These are phyloP conservation scores for Syndactyla subalaris DNA, from an alignment of 2,797 vertebrate genomes.

Conservation along the genomic window DNA sequence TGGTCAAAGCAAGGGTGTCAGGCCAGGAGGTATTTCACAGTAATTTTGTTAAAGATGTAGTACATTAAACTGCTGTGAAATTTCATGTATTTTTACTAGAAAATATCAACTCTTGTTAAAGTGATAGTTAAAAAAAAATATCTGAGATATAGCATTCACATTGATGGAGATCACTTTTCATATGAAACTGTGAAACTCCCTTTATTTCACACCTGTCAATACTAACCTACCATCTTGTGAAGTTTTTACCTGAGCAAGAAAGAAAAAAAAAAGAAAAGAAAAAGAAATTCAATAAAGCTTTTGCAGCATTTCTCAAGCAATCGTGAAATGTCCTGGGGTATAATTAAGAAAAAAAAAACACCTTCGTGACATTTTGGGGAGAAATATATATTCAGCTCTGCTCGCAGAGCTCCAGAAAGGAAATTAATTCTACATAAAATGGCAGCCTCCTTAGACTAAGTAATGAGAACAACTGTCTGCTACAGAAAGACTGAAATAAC, in stretches of 20 bases:
- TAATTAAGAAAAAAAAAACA: slow-evolving; percentile 25
- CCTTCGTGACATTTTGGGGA: slow-evolving; percentile 15
- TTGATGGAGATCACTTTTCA: neutral
- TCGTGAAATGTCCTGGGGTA: slow-evolving; percentile 5
- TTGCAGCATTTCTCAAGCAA: slow-evolving; percentile 24
- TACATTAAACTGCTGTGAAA: neutral
- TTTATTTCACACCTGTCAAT: slow-evolving; percentile 52
- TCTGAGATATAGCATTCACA: neutral
- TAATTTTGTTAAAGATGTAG: neutral
- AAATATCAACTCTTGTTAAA: neutral
- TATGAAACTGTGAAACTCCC: slow-evolving; percentile 20
- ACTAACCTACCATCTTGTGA: slow-evolving; percentile 28
- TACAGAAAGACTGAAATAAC: slow-evolving; percentile 35
- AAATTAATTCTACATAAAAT: slow-evolving; percentile 60
- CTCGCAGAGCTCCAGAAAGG: slow-evolving; percentile 33
- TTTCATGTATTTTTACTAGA: neutral
- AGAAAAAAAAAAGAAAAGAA: neutral
- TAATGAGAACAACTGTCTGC: slow-evolving; percentile 44
- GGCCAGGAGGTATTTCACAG: neutral
- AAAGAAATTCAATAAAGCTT: neutral
- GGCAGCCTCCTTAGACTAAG: slow-evolving; percentile 33
- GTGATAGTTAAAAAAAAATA: neutral
- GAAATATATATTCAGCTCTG: slow-evolving; percentile 40
- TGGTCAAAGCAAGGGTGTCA: neutral
- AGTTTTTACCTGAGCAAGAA: neutral